A percentile compares a stretch with the other conserved stretches of the same genome.
Conservation (phyloP, 2,888 invertebrate genomes). For the Phyto melanocephala region DNA sequence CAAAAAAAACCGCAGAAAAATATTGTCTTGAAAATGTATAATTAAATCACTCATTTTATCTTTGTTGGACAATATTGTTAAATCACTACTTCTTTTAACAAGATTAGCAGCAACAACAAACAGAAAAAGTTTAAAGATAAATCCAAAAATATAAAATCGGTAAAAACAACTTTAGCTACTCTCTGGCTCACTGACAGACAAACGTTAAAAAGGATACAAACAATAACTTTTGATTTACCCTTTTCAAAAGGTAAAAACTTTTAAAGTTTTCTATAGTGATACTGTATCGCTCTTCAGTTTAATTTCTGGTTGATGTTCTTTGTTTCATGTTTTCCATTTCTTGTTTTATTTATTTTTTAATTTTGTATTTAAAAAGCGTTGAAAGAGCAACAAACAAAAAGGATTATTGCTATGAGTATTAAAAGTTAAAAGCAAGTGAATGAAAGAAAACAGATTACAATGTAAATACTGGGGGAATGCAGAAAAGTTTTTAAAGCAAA, state of each 20-base stretch:
- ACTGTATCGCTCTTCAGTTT: constrained; percentile 16
- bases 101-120: neutral
- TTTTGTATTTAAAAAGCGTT: neutral
- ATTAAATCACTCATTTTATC: constrained; percentile 23
- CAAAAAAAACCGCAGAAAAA: neutral
- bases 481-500: neutral
- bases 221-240: constrained; percentile 42
- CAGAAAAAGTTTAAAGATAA: neutral
- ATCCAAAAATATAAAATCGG: neutral
- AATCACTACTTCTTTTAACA: neutral
- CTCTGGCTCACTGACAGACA: neutral
- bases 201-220: constrained; percentile 4
- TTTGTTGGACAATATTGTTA: neutral
- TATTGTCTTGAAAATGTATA: neutral
- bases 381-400: neutral
- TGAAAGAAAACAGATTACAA: neutral
- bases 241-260: constrained; percentile 25
- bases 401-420: neutral
- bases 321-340: neutral
- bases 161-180: neutral
- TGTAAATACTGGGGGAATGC: neutral
- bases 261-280: constrained; percentile 7
- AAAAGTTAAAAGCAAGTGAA: constrained; percentile 5
- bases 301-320: neutral
- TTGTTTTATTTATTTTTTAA: neutral